A percentile compares a stretch with the other conserved stretches of the same genome.
Evolutionary conservation across 2,113 vertebrate species (phyloP).

Genomic region (Anguilla rostrata): DNA sequence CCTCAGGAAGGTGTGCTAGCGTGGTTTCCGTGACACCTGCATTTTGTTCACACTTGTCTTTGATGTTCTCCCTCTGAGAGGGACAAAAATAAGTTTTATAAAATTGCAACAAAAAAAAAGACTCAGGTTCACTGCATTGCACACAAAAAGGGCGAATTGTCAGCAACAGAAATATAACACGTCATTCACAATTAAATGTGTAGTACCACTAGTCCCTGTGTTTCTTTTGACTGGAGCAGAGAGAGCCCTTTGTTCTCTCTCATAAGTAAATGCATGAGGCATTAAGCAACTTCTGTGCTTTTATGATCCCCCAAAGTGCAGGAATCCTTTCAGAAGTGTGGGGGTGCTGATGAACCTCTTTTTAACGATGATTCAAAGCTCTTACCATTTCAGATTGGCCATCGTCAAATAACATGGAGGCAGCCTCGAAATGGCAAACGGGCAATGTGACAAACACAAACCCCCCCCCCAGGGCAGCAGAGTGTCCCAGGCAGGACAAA

Average conservation of each 20-base stretch:
- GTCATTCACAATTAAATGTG: not conserved
- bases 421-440: too few relatives aligned
- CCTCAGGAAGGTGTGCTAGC: conserved; percentile 50
- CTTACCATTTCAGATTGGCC: not conserved
- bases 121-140: not conserved
- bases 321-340: not conserved
- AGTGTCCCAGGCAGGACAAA: not conserved
- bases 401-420: not conserved
- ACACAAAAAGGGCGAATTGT: not conserved
- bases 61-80: not conserved
- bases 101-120: not conserved
- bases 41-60: conserved; percentile 2
- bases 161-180: not conserved
- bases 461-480: too few relatives aligned
- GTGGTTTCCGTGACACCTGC: conserved; percentile 23
- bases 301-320: not conserved
- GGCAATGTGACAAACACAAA: not conserved
- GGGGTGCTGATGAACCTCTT: too few relatives aligned
- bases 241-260: not conserved
- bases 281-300: too few relatives aligned
- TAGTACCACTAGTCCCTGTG: too few relatives aligned
- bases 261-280: too few relatives aligned
- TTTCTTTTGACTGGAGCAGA: not conserved
- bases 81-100: not conserved
- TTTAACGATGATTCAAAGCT: not conserved